These are phyloP conservation scores for Dynastes hyllus DNA, from an alignment of 2,888 invertebrate species.

Conservation along the genomic window DNA sequence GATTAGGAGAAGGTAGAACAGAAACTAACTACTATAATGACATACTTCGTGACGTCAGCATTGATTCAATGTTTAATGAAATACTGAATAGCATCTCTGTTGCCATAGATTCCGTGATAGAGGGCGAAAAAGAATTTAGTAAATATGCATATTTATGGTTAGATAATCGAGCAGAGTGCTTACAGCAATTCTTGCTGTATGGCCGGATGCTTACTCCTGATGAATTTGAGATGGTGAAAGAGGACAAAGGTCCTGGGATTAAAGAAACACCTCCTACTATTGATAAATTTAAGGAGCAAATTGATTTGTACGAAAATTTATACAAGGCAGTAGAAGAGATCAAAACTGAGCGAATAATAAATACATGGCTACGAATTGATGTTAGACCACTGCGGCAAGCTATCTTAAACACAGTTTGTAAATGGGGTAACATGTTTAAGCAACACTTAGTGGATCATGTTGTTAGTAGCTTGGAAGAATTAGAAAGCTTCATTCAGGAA, in stretches of 20 bases:
- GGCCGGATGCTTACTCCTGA: constrained; percentile 82
- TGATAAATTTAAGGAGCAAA: constrained; percentile 84
- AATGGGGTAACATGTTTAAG: constrained; percentile 93
- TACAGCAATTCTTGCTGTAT: constrained; percentile 85
- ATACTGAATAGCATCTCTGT: constrained; percentile 69
- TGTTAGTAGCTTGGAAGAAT: constrained; percentile 82
- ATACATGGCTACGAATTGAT: constrained; percentile 87
- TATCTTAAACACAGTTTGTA: constrained; percentile 87
- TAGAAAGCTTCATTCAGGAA: constrained; percentile 85
- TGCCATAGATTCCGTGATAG: constrained; percentile 68
- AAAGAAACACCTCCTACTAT: constrained; percentile 78
- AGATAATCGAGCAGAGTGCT: constrained; percentile 83
- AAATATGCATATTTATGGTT: constrained; percentile 87
- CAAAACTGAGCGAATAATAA: constrained; percentile 79
- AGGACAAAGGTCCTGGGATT: constrained; percentile 59
- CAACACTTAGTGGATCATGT: constrained; percentile 89
- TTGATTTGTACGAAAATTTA: constrained; percentile 87
- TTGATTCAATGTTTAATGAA: constrained; percentile 76
- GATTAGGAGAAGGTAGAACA: constrained; percentile 65
- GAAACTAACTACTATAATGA: constrained; percentile 69
- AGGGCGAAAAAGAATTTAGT: constrained; percentile 74
- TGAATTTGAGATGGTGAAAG: constrained; percentile 77
- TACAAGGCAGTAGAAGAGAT: constrained; percentile 83
- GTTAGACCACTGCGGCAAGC: constrained; percentile 86
- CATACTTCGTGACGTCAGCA: constrained; percentile 74